Evolutionary conservation across 2,888 invertebrate genomes (phyloP).

Genomic region (Cerceris rybyensis): DNA sequence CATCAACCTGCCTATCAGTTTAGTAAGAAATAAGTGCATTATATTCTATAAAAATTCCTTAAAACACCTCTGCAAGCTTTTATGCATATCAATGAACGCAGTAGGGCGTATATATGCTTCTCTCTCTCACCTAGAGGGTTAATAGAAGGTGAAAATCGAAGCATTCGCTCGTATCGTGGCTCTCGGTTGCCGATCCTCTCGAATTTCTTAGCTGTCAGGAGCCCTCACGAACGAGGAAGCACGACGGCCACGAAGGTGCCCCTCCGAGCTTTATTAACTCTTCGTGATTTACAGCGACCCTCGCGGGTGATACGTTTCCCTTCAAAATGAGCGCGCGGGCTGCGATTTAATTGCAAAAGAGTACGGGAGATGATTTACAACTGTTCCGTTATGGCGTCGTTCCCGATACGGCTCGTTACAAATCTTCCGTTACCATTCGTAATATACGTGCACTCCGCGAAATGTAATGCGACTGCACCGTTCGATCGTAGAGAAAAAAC

Average conservation of each 20-base stretch:
- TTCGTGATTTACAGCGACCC: constrained; percentile 62
- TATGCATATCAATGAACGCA: too few species aligned
- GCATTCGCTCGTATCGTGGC: constrained; percentile 16
- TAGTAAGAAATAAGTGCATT: too few species aligned
- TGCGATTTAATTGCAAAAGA: constrained; percentile 68
- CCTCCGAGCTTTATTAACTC: constrained; percentile 61
- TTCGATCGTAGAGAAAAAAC: constrained; percentile 14
- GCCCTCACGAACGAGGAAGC: constrained; percentile 26
- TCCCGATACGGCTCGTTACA: constrained; percentile 60
- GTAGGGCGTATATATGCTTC: too few species aligned
- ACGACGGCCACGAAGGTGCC: constrained; percentile 7
- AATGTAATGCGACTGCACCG: constrained; percentile 34
- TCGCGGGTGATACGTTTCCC: constrained; percentile 61
- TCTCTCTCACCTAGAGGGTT: too few species aligned
- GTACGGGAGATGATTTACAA: constrained; percentile 61
- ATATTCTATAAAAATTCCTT: too few species aligned
- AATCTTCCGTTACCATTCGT: constrained; percentile 52
- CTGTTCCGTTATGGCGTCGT: constrained; percentile 57
- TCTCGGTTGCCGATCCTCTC: constrained; percentile 16
- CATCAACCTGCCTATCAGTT: too few species aligned
- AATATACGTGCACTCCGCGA: constrained; percentile 22
- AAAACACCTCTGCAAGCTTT: too few species aligned
- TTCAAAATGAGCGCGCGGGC: constrained; percentile 54
- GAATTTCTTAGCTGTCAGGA: constrained; percentile 47
- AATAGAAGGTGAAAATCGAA: too few species aligned